Evolutionary conservation across 2,113 vertebrate genomes (phyloP).

Genomic region (Plecturocebus donacophilus): DNA sequence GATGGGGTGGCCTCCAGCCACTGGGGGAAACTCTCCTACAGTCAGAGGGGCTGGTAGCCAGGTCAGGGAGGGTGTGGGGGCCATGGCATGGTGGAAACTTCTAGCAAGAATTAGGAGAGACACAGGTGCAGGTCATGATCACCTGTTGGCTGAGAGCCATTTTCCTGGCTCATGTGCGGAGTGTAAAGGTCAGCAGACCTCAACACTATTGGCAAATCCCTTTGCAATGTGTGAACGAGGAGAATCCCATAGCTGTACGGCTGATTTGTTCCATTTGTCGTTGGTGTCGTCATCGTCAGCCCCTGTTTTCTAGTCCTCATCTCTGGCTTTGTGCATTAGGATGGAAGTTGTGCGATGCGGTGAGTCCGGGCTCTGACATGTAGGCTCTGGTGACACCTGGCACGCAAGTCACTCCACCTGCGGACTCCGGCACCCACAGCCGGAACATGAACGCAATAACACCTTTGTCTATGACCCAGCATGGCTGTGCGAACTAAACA

Average conservation of each 20-base stretch:
- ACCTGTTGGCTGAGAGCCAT: not conserved
- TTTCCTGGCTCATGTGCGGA: not conserved
- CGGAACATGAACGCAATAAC: not conserved
- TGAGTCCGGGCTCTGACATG: rapidly evolving
- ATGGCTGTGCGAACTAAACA: rapidly evolving
- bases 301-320: rapidly evolving
- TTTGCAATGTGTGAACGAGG: not conserved
- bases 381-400: rapidly evolving
- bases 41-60: not conserved
- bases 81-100: not conserved
- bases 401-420: not conserved
- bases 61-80: not conserved
- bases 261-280: not conserved
- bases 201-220: not conserved
- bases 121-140: not conserved
- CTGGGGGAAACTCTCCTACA: too few species aligned
- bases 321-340: not conserved
- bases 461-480: not conserved
- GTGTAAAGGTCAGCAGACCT: not conserved
- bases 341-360: rapidly evolving
- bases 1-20: not conserved
- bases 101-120: not conserved
- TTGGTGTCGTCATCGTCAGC: rapidly evolving
- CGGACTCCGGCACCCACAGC: not conserved
- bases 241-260: rapidly evolving